Conservation (phyloP, 92 coral and sea anemone genomes). For the Porites evermanni region DNA sequence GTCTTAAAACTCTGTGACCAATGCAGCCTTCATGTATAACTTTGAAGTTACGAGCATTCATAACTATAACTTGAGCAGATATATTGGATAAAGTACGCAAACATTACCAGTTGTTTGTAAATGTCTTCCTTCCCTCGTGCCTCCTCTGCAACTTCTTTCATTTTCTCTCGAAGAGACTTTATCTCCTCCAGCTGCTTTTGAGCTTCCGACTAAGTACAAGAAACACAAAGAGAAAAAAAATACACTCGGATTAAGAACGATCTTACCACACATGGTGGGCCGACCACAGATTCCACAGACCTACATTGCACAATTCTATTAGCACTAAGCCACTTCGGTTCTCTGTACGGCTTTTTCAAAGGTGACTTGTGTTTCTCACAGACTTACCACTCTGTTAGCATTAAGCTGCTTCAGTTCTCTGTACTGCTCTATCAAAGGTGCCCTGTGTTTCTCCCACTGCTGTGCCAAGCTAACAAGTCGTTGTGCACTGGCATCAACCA, state of each 20-base stretch:
- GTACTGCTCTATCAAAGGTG: no score
- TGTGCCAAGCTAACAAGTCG: constrained; percentile 90
- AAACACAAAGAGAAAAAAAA: neutral
- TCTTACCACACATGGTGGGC: neutral
- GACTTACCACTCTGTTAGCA: no score
- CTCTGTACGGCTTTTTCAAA: no score
- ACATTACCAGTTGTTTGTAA: constrained; percentile 88
- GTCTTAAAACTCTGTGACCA: no score
- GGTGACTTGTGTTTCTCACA: no score
- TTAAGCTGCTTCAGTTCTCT: no score
- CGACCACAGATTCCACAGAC: no score
- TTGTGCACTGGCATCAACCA: constrained; percentile 93
- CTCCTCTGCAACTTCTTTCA: constrained; percentile 97
- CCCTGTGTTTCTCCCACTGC: constrained; percentile 96
- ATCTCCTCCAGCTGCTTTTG: constrained; percentile 95
- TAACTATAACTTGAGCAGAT: neutral
- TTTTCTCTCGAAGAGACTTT: constrained; percentile 85
- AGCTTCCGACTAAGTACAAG: constrained; percentile 81
- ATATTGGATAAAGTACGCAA: neutral
- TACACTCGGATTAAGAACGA: no score
- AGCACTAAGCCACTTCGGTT: no score
- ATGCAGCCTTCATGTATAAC: no score
- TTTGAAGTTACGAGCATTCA: no score
- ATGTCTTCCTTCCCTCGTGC: constrained; percentile 94
- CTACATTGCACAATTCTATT: no score